phyloP scores from a whole-genome alignment of 2,113 vertebrate species.

The Stictonetta naevosa region DNA sequence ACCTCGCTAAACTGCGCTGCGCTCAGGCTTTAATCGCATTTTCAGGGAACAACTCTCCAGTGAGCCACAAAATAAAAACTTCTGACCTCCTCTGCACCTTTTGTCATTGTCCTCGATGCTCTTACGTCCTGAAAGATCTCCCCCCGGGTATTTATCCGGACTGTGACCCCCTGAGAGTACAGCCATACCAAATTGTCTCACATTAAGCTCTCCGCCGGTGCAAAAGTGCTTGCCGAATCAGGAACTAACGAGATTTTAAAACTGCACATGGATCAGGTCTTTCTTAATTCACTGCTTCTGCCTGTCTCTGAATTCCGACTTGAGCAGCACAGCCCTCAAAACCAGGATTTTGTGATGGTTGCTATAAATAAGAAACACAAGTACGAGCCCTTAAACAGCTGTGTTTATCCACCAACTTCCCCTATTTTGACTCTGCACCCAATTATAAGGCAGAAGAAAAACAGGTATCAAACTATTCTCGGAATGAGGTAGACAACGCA shows the following conservation, averaged over 20 bases:
- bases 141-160: accelerated
- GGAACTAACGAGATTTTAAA: not conserved
- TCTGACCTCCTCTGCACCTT: not conserved
- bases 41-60: not conserved
- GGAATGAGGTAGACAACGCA: not conserved
- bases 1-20: accelerated
- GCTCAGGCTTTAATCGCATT: not conserved
- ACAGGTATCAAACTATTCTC: not conserved
- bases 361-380: constrained; percentile 41
- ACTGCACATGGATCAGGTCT: not conserved
- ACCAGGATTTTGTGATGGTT: not conserved
- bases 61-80: not conserved
- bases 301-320: not conserved
- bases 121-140: accelerated
- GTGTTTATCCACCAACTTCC: not conserved
- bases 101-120: not conserved
- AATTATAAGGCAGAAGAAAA: not conserved
- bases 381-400: not conserved
- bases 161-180: not conserved
- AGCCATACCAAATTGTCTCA: accelerated
- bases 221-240: not conserved
- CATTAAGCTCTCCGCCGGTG: not conserved
- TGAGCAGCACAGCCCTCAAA: not conserved
- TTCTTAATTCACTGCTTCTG: constrained; percentile 16
- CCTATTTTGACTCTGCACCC: not conserved